Conservation (phyloP, 1,140 invertebrate genomes). For the Cylas formicarius region DNA sequence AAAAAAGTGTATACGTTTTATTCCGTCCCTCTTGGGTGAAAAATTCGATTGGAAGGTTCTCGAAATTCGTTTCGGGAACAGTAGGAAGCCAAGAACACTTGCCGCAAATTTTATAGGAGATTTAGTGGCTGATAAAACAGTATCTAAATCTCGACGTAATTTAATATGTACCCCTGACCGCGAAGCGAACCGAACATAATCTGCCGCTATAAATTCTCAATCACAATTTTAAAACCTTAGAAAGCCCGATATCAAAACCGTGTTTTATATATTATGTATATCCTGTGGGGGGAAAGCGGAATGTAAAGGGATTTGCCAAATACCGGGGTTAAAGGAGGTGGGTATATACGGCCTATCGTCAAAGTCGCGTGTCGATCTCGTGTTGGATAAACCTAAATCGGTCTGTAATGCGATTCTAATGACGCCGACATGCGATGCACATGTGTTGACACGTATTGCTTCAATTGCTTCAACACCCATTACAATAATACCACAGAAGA, state of each 20-base stretch:
- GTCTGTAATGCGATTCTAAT: slow-evolving; percentile 26
- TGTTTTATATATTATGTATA: too few species aligned
- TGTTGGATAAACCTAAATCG: slow-evolving; percentile 22
- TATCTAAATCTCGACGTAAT: slow-evolving; percentile 10
- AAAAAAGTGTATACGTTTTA: too few species aligned
- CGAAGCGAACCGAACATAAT: slow-evolving; percentile 12
- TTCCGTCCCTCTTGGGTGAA: too few species aligned
- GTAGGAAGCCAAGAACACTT: too few species aligned
- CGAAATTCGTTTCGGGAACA: too few species aligned
- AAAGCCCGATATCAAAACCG: slow-evolving; percentile 1
- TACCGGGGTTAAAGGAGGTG: too few species aligned
- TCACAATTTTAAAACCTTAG: slow-evolving; percentile 12
- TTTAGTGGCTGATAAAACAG: slow-evolving; percentile 8
- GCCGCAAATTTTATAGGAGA: slow-evolving; percentile 7
- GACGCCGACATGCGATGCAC: slow-evolving; percentile 21
- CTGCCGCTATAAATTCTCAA: slow-evolving; percentile 11
- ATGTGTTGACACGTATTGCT: slow-evolving; percentile 27
- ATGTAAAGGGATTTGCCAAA: slow-evolving; percentile 13
- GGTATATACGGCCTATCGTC: slow-evolving; percentile 9
- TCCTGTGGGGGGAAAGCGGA: not conserved
- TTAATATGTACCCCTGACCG: slow-evolving; percentile 14
- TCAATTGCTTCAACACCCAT: slow-evolving; percentile 19
- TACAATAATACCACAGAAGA: too few species aligned
- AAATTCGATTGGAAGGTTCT: too few species aligned
- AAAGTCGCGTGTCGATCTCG: slow-evolving; percentile 20